These are phyloP conservation scores for Polyploca ridens DNA, from an alignment of 2,888 invertebrate species.

Conservation along the genomic window DNA sequence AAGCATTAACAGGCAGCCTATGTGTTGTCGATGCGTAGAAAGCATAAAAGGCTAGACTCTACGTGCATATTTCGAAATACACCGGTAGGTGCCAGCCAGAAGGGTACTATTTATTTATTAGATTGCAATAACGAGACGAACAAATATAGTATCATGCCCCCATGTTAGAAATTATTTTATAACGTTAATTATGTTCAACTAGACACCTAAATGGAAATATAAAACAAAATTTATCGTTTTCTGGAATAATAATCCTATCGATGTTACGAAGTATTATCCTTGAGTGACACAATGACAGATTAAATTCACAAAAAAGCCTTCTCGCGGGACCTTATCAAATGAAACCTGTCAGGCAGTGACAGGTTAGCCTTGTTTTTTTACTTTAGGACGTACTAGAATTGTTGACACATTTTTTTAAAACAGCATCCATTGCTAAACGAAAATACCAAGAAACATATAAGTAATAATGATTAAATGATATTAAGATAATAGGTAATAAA, in stretches of 20 bases:
- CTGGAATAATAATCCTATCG: conserved; percentile 23
- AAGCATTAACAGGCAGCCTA: too few species aligned
- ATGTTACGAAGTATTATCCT: conserved; percentile 24
- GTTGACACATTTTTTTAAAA: neutral
- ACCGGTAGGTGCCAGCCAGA: too few species aligned
- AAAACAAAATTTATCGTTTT: neutral
- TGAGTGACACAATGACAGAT: conserved; percentile 50
- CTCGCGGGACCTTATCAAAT: conserved; percentile 26
- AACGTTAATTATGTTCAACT: too few species aligned
- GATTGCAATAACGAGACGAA: too few species aligned
- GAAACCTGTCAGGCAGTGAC: conserved; percentile 37
- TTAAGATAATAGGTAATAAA: neutral
- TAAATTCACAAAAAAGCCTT: conserved; percentile 44
- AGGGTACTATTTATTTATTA: too few species aligned
- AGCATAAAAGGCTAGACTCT: too few species aligned
- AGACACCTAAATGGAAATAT: neutral
- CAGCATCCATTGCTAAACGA: neutral
- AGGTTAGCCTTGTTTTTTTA: conserved; percentile 18
- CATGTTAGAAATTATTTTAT: too few species aligned
- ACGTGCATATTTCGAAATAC: too few species aligned
- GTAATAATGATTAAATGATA: neutral
- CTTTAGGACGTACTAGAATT: neutral
- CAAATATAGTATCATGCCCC: too few species aligned
- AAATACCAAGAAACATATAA: neutral
- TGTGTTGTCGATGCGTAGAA: too few species aligned